Conservation (phyloP, 2,797 vertebrate genomes). For the Danionella dracula region DNA sequence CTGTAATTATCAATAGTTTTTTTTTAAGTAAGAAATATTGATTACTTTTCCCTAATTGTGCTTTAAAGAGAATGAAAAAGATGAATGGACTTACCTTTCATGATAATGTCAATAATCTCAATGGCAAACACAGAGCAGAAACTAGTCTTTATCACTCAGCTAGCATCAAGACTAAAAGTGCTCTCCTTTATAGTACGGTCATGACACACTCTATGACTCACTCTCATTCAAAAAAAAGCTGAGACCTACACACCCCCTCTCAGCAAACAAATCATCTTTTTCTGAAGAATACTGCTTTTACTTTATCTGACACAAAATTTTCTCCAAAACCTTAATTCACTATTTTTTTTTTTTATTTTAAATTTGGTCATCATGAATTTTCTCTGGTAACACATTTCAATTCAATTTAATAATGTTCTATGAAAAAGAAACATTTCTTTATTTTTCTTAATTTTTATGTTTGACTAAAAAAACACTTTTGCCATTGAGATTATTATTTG, state of each 20-base stretch:
- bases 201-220: conserved; percentile 45
- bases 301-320: background rate
- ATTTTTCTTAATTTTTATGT: no score
- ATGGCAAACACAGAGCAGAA: conserved; percentile 33
- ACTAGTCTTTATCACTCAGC: conserved; percentile 32
- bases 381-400: no score
- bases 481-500: no score
- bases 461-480: no score
- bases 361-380: no score
- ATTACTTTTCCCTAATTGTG: no score
- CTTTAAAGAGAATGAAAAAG: background rate
- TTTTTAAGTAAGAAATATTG: no score
- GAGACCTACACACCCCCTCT: conserved; percentile 13
- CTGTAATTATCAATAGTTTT: no score
- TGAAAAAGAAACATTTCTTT: no score
- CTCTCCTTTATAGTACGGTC: conserved; percentile 67
- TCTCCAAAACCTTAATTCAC: background rate
- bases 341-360: no score
- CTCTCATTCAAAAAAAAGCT: conserved; percentile 14
- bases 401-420: no score
- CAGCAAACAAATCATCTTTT: conserved; percentile 25
- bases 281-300: conserved; percentile 22
- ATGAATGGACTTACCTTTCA: conserved; percentile 46
- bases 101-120: conserved; percentile 33
- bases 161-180: conserved; percentile 63